Evolutionary conservation across 2,888 invertebrate genomes (phyloP).

Genomic region (Willowsia nigromaculata): DNA sequence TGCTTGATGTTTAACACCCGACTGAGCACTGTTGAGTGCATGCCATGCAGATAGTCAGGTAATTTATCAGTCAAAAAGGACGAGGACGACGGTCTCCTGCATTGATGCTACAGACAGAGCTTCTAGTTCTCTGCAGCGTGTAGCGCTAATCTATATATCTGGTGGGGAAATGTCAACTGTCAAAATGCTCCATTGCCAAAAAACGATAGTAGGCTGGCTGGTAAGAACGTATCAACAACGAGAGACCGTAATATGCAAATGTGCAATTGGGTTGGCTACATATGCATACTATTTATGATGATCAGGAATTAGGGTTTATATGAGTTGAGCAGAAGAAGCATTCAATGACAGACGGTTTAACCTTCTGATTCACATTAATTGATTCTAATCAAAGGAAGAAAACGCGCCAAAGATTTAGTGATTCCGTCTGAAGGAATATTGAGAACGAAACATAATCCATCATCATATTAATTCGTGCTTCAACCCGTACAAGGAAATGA

Average conservation of each 20-base stretch:
- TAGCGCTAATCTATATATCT: too few relatives aligned
- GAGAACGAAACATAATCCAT: background rate
- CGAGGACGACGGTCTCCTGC: slow-evolving; percentile 10
- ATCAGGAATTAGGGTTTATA: background rate
- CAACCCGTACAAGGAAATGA: background rate
- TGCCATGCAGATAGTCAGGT: slow-evolving; percentile 36
- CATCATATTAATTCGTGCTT: too few relatives aligned
- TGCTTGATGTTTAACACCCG: slow-evolving; percentile 33
- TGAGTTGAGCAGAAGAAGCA: too few relatives aligned
- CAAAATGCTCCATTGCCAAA: slow-evolving; percentile 48
- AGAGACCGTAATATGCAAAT: background rate
- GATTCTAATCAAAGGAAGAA: background rate
- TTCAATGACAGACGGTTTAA: too few relatives aligned
- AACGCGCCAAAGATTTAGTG: background rate
- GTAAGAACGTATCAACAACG: background rate
- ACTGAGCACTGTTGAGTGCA: background rate
- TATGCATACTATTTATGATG: background rate
- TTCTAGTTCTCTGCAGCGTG: background rate
- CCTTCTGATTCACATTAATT: background rate
- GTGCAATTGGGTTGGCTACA: background rate
- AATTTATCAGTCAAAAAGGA: slow-evolving; percentile 47
- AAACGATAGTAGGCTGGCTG: background rate
- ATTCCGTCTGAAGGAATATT: background rate
- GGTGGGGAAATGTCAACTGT: slow-evolving; percentile 51
- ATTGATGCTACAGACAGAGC: background rate